phyloP scores from a whole-genome alignment of 2,113 vertebrate species.

The Sphaerodactylus townsendi region DNA sequence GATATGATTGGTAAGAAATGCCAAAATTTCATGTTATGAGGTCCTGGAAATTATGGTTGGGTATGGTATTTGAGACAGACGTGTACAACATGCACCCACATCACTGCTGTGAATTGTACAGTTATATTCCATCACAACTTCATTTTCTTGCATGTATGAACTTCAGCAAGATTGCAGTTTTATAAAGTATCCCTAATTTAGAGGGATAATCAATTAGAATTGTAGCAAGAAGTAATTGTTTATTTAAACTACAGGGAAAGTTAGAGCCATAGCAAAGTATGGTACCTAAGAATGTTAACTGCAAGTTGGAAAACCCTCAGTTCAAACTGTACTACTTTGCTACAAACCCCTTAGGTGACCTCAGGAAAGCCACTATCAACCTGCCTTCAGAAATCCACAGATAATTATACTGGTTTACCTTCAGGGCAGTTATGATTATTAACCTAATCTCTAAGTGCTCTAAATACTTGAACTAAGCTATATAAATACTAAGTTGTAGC shows the following conservation, averaged over 20 bases:
- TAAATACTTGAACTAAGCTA: background rate
- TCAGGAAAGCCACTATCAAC: background rate
- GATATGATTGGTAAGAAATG: background rate
- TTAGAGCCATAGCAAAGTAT: background rate
- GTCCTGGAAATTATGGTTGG: background rate
- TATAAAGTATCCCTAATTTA: too few relatives aligned
- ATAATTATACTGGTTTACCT: background rate
- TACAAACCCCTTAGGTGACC: background rate
- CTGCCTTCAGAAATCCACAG: background rate
- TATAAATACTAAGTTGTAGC: background rate
- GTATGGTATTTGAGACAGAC: background rate
- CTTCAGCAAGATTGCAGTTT: too few relatives aligned
- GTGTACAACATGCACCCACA: background rate
- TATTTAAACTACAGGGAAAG: too few relatives aligned
- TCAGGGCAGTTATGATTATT: background rate
- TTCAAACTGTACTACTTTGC: background rate
- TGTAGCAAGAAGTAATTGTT: too few relatives aligned
- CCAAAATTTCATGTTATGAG: background rate
- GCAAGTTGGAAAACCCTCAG: background rate
- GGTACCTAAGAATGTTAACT: background rate
- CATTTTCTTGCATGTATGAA: too few relatives aligned
- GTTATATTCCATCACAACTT: too few relatives aligned
- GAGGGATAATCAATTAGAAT: too few relatives aligned
- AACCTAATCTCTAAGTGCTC: background rate
- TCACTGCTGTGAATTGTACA: background rate